Conservation (phyloP, 1,140 invertebrate species). For the Apis cerana region DNA sequence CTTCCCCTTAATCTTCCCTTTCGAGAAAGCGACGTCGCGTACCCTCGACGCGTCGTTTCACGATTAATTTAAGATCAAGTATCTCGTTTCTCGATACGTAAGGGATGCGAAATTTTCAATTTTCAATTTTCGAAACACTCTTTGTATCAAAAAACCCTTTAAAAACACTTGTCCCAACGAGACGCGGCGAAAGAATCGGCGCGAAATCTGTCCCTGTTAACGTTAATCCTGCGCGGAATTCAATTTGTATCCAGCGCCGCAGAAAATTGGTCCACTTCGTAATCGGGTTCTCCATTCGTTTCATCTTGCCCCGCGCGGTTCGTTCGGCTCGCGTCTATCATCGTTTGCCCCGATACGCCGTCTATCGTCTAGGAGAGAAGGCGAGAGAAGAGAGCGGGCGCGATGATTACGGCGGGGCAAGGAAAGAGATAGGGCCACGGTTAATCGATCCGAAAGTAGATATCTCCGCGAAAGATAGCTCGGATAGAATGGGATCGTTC, state of each 20-base stretch:
- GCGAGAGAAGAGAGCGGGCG: neutral
- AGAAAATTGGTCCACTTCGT: slow-evolving; percentile 67
- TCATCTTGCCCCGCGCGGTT: slow-evolving; percentile 42
- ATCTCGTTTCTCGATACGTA: too few relatives aligned
- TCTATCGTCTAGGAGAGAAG: neutral
- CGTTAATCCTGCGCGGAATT: slow-evolving; percentile 60
- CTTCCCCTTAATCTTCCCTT: too few relatives aligned
- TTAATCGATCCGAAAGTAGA: slow-evolving; percentile 67
- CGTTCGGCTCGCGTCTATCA: slow-evolving; percentile 28
- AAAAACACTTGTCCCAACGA: neutral
- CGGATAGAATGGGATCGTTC: slow-evolving; percentile 58
- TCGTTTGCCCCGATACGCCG: neutral
- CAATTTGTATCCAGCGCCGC: slow-evolving; percentile 63
- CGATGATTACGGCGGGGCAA: neutral
- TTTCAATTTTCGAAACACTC: too few relatives aligned
- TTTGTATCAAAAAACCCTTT: too few relatives aligned
- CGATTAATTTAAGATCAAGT: too few relatives aligned
- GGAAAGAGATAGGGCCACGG: slow-evolving; percentile 21
- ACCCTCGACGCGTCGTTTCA: too few relatives aligned
- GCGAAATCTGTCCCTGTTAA: slow-evolving; percentile 65
- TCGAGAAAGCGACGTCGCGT: too few relatives aligned
- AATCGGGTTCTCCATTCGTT: slow-evolving; percentile 62
- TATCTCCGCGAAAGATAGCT: slow-evolving; percentile 59
- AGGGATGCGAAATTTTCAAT: too few relatives aligned
- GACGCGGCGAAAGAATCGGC: neutral